Conservation (phyloP, 2,797 vertebrate species). For the Buceros bicornis region DNA sequence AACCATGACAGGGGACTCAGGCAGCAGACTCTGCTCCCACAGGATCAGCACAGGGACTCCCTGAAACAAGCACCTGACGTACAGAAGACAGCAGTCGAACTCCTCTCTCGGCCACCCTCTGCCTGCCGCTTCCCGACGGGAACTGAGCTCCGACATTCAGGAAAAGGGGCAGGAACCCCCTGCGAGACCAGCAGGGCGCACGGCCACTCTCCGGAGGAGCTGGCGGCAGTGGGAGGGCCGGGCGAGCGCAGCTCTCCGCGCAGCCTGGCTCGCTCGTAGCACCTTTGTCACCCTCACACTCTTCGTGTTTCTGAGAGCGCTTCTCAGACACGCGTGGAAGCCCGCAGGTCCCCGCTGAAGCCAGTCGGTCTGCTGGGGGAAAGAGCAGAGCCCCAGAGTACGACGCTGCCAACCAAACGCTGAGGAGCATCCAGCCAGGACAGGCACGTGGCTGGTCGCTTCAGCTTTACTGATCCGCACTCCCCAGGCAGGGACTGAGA, state of each 20-base stretch:
- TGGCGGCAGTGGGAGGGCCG: background rate
- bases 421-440: background rate
- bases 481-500: background rate
- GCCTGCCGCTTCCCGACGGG: background rate
- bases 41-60: rapidly evolving
- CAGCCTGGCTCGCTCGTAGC: background rate
- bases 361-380: background rate
- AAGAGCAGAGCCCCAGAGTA: background rate
- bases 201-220: no score
- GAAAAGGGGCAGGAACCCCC: background rate
- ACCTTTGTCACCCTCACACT: background rate
- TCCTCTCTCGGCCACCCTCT: background rate
- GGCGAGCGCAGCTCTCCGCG: background rate
- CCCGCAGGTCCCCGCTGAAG: background rate
- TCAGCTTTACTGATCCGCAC: background rate
- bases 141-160: background rate
- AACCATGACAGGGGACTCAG: background rate
- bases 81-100: background rate
- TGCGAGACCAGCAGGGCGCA: background rate
- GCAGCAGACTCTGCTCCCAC: background rate
- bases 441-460: background rate
- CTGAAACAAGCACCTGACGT: background rate
- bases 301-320: background rate
- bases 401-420: background rate
- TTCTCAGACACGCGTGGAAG: background rate